Base-by-base conservation (phyloP, 2,113 vertebrate genomes). In the Ammodramus savannarum region DNA sequence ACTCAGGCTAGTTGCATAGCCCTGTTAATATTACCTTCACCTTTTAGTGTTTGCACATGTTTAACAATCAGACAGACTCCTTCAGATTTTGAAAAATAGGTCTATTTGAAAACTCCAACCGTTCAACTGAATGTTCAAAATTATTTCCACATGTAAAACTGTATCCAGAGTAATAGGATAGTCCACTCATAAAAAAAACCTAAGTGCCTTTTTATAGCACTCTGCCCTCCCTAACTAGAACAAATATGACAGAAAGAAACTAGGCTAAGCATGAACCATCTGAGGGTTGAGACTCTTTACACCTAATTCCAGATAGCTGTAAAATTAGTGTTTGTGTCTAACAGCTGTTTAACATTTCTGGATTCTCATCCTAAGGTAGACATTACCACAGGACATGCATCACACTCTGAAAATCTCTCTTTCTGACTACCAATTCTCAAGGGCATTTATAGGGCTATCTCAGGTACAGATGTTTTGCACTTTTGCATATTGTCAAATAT, bases 151-250 rank as follows among this genome's bases (percentile, higher is more conserved):
- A 7, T 14, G 13, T 18, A 59, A 7, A 72, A 67, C 9, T 61
- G 14, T 44, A 82, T 21, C 19, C 17, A 63, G 27, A 23, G 16
- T 11, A 80, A 69, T 13, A 36, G 16, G 15, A 48, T 11, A 78
- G 17, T n/a, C 48, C 4, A n/a, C 16, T 5, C 1, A 0, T n/a
- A 27, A 6, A 77, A 84, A 76, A 77, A 3, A 1, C 1, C 15
- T 3, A 21, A 48, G 23, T 27, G 3, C 4, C 18, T 18, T 77
- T 51, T 68, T 54, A 23, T 3, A n/a, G 12, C 58, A 10, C 15
- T 63, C 75, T 80, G 18, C 10, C 38, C 13, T 75, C 54, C 6
- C 19, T 20, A 72, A 69, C 4, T 10, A 82, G 19, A 91, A 68
- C 7, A 85, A 78, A 78, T 17, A 43, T 3, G 22, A 72, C 10